phyloP scores from a whole-genome alignment of 2,888 invertebrate genomes.

The Acronicta leporina region DNA sequence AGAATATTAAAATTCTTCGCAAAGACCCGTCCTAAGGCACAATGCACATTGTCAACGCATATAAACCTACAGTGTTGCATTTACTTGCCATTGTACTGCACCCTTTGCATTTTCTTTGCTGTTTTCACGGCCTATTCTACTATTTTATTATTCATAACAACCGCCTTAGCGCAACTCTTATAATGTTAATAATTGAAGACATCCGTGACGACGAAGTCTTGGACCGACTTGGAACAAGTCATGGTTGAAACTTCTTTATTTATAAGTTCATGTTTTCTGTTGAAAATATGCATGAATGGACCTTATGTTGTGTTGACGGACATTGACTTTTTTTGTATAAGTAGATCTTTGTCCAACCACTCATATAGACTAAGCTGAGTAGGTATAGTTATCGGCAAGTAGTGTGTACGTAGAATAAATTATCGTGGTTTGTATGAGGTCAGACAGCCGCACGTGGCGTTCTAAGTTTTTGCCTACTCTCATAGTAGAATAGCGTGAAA shows the following conservation, averaged over 20 bases:
- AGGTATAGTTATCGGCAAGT: background rate
- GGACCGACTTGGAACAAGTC: conserved; percentile 64
- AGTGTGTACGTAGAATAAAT: conserved; percentile 17
- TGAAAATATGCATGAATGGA: conserved; percentile 33
- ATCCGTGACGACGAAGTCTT: conserved; percentile 71
- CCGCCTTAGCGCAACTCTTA: conserved; percentile 79
- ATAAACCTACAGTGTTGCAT: conserved; percentile 86
- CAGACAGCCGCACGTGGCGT: conserved; percentile 2
- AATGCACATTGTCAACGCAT: conserved; percentile 86
- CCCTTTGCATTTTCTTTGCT: conserved; percentile 81
- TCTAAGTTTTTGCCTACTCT: conserved; percentile 10
- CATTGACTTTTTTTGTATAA: conserved; percentile 10
- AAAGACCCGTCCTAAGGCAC: conserved; percentile 70
- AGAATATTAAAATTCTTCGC: conserved; percentile 70
- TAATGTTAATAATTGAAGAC: conserved; percentile 85
- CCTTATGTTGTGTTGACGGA: conserved; percentile 10
- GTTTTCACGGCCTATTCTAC: conserved; percentile 82
- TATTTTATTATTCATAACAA: conserved; percentile 86
- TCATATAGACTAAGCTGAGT: background rate
- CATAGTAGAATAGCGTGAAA: conserved; percentile 41
- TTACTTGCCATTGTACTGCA: conserved; percentile 85
- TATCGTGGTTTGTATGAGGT: background rate
- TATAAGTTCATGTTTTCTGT: conserved; percentile 22
- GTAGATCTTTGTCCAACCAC: background rate
- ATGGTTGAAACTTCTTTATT: conserved; percentile 56